Percentiles rank a stretch among this genome's conserved stretches.
Conservation (phyloP, 1,140 invertebrate genomes). For the Magallana gigas region DNA sequence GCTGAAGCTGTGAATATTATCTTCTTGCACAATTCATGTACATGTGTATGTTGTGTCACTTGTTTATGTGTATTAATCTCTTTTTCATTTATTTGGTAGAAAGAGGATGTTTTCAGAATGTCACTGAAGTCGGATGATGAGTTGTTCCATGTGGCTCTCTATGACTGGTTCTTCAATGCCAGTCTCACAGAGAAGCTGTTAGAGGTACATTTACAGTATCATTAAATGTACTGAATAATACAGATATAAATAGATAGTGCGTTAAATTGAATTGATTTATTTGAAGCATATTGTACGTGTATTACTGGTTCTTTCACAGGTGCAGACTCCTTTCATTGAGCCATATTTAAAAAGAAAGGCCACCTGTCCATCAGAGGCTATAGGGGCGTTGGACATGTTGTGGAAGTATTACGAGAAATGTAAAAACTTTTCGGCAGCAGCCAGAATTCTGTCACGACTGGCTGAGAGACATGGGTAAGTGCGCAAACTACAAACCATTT, state of each 20-base stretch:
- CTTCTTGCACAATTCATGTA: background rate
- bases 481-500: too few species aligned
- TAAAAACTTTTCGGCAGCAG: constrained; percentile 94
- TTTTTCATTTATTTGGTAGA: constrained; percentile 66
- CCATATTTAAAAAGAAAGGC: constrained; percentile 86
- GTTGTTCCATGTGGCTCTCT: constrained; percentile 92
- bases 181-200: constrained; percentile 88
- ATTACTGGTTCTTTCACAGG: constrained; percentile 67
- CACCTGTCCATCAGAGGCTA: constrained; percentile 75
- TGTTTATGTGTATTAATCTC: background rate
- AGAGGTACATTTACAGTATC: constrained; percentile 81
- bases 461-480: constrained; percentile 89
- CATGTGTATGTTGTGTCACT: background rate
- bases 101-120: constrained; percentile 79
- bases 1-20: background rate
- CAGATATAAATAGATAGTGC: too few species aligned
- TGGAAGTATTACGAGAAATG: constrained; percentile 98
- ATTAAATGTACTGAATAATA: background rate
- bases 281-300: too few species aligned
- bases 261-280: too few species aligned
- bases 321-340: constrained; percentile 88
- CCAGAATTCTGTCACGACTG: constrained; percentile 92
- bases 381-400: constrained; percentile 89
- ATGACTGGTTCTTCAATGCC: constrained; percentile 94
- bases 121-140: constrained; percentile 86